Base-by-base conservation (phyloP, 2,888 invertebrate species). In the Apotomis capreana region DNA sequence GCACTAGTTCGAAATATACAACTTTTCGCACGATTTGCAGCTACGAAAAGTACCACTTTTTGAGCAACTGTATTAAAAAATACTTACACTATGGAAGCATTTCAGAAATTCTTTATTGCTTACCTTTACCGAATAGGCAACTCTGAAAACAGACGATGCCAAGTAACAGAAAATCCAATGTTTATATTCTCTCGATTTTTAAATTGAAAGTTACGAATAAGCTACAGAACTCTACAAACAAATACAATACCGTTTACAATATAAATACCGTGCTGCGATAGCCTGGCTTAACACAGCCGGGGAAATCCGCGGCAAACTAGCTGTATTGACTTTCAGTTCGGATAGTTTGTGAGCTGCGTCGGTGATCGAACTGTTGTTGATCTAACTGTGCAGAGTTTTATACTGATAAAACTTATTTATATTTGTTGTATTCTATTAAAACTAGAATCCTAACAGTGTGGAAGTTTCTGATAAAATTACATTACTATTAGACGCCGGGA, bases 271-370 rank as follows among this genome's bases (percentile, higher is more conserved):
- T n/a, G 40, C 40, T 40, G 10, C 37, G 9, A 49, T 10, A 10
- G 60, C 60, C 5, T 37, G 44, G 44, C 44, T 6, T 6, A 58
- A 10, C 52, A 51, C 40, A 54, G 13, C 63, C 13, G 40, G 37
- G 52, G 9, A 49, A 15, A 52, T 12, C 40, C 40, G 52, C 61
- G 6, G 49, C 49, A 10, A 51, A 10, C 8, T 13, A 13, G 44
- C 9, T 44, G 44, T 52, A 13, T 54, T 63, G 37, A 54, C 37
- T 63, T 49, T 61, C 52, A 13, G 37, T 54, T 52, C 52, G 15
- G 37, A 63, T 63, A 63, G 13, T 63, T 54, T 63, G 15, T 40
- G 37, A 52, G 63, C 52, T 52, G 52, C 12, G 37, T 49, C 4
- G 10, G 49, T 3, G 6, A 9, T 8, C 9, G 52, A 10, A 4